A percentile compares a stretch with the other conserved stretches of the same genome.
phyloP scores from a whole-genome alignment of 2,113 vertebrate genomes.

The Gallinago undulata region DNA sequence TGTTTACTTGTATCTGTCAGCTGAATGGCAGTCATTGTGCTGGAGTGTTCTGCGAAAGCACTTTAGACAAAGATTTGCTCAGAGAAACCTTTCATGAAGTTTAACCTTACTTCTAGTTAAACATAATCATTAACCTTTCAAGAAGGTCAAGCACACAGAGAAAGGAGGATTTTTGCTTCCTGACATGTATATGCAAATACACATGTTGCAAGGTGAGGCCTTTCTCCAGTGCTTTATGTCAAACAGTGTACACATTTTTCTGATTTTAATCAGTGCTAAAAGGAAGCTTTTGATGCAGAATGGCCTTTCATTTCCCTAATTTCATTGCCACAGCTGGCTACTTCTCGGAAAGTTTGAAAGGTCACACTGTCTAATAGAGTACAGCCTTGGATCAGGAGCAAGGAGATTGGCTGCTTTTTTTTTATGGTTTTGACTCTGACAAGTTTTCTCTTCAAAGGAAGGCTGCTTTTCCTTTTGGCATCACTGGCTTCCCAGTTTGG shows the following conservation, averaged over 20 bases:
- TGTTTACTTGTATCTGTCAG: background rate
- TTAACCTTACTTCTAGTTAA: background rate
- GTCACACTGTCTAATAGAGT: background rate
- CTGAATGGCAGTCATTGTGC: background rate
- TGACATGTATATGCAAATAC: background rate
- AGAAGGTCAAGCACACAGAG: background rate
- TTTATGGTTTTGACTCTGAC: background rate
- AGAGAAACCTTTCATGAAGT: background rate
- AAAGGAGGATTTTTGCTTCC: background rate
- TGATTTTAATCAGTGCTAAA: background rate
- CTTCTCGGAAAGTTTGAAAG: background rate
- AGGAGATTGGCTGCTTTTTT: background rate
- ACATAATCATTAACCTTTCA: conserved; percentile 8
- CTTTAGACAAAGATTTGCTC: background rate
- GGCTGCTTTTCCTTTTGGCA: background rate
- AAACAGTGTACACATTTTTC: background rate
- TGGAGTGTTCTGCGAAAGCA: background rate
- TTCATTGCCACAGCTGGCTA: background rate
- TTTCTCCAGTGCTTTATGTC: background rate
- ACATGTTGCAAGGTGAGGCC: background rate
- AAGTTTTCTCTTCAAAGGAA: background rate
- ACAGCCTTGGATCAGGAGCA: background rate
- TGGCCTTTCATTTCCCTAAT: background rate
- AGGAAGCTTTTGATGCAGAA: background rate
- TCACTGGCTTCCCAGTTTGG: background rate